Evolutionary conservation across 2,113 vertebrate genomes (phyloP).

Genomic region (Chauna torquata): DNA sequence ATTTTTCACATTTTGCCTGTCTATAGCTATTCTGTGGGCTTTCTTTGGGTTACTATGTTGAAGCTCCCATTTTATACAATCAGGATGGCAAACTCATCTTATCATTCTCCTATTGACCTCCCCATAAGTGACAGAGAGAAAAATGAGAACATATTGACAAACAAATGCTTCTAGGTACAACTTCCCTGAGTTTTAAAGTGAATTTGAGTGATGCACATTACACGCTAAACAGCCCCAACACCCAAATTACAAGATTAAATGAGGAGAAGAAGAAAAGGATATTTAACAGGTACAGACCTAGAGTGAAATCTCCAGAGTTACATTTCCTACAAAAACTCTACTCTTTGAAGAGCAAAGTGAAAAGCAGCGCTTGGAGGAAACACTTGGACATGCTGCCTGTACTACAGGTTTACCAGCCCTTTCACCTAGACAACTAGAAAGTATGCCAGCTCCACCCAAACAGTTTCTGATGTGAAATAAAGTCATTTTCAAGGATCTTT

Average conservation of each 20-base stretch:
- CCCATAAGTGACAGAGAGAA: background rate
- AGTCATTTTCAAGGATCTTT: background rate
- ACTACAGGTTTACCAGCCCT: background rate
- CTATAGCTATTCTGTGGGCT: background rate
- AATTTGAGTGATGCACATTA: background rate
- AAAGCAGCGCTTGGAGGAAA: background rate
- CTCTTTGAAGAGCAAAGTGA: background rate
- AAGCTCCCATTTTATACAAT: background rate
- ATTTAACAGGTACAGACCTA: background rate
- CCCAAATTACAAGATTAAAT: slow-evolving; percentile 32
- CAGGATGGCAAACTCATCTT: background rate
- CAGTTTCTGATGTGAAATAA: background rate
- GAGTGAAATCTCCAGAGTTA: background rate
- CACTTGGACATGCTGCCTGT: background rate
- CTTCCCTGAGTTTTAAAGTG: background rate
- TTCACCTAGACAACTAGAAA: background rate
- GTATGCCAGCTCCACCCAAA: background rate
- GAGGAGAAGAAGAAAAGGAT: background rate
- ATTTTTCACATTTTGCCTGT: background rate
- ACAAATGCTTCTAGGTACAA: background rate
- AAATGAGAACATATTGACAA: background rate
- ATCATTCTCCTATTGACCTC: background rate
- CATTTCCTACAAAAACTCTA: background rate
- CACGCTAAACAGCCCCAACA: slow-evolving; percentile 23
- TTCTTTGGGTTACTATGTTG: background rate